Evolutionary conservation across 92 coral and sea anemone genomes (phyloP).

Genomic region (Zoanthus gigantus): DNA sequence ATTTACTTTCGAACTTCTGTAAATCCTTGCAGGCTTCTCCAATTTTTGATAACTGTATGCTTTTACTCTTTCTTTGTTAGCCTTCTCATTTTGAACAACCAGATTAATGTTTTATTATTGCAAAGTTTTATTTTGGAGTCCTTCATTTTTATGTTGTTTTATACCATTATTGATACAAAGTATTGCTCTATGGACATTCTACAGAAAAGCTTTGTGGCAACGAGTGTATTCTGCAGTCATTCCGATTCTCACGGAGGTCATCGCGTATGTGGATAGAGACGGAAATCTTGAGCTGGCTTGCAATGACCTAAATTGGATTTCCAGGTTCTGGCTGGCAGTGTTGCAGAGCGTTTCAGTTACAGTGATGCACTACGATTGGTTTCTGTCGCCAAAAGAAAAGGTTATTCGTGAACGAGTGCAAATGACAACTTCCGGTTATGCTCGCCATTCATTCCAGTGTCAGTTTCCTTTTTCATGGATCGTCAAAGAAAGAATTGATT

Average conservation of each 20-base stretch:
- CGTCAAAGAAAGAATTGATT: slow-evolving; percentile 68
- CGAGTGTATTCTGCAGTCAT: slow-evolving; percentile 80
- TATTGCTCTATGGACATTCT: too few species aligned
- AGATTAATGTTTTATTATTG: too few species aligned
- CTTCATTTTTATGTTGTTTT: too few species aligned
- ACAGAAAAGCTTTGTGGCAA: slow-evolving; percentile 84
- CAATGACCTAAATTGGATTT: slow-evolving; percentile 58
- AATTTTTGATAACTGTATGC: too few species aligned
- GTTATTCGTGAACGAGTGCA: slow-evolving; percentile 77
- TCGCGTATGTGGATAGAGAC: slow-evolving; percentile 79
- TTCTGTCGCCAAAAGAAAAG: slow-evolving; percentile 66
- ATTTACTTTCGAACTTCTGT: too few species aligned
- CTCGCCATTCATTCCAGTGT: slow-evolving; percentile 62
- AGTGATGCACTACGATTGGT: slow-evolving; percentile 68
- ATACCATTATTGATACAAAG: too few species aligned
- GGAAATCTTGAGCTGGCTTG: slow-evolving; percentile 75
- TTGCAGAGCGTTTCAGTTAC: slow-evolving; percentile 57
- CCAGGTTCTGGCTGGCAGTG: slow-evolving; percentile 72
- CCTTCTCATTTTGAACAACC: too few species aligned
- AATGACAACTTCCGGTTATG: slow-evolving; percentile 76
- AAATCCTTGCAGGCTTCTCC: too few species aligned
- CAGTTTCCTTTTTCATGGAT: slow-evolving; percentile 89
- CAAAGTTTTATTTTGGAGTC: too few species aligned
- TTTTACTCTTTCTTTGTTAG: too few species aligned
- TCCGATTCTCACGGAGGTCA: slow-evolving; percentile 79